Percentiles rank a stretch among this genome's conserved stretches.
Conservation (phyloP, 2,797 vertebrate genomes). For the Galago senegalensis region DNA sequence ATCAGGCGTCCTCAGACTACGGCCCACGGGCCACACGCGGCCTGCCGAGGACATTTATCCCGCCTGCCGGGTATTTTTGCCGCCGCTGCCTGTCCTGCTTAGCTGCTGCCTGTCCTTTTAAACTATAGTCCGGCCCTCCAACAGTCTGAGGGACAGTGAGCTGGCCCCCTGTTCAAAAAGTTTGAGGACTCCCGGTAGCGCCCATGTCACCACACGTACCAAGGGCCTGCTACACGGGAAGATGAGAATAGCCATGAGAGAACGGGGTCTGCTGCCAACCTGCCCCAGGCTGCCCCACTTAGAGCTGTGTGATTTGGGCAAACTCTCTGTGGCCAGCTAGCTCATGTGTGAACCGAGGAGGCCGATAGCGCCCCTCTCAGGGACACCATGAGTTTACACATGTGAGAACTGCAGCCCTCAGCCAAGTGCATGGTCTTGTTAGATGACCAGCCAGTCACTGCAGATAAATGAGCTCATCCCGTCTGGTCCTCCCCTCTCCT, state of each 20-base stretch:
- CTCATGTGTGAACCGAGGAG: neutral
- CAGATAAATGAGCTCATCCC: slow-evolving; percentile 30
- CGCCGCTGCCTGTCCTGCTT: no score
- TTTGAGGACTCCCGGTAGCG: no score
- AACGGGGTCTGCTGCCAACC: rapidly evolving
- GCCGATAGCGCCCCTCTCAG: rapidly evolving
- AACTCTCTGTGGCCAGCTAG: neutral
- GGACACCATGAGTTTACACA: rapidly evolving
- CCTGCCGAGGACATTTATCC: no score
- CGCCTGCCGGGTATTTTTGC: no score
- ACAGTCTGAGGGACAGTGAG: no score
- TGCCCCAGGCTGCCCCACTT: neutral
- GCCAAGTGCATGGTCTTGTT: rapidly evolving
- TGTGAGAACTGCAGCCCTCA: neutral
- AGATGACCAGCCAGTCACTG: rapidly evolving
- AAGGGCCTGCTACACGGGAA: neutral
- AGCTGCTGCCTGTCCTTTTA: no score
- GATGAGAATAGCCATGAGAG: rapidly evolving
- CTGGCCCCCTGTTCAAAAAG: no score
- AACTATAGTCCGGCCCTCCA: no score
- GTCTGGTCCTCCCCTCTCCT: neutral
- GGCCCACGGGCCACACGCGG: no score
- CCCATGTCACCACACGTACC: rapidly evolving
- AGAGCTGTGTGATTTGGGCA: neutral
- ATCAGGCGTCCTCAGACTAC: no score